phyloP scores from a whole-genome alignment of 2,888 invertebrate genomes.

The Liodrosophila aerea region DNA sequence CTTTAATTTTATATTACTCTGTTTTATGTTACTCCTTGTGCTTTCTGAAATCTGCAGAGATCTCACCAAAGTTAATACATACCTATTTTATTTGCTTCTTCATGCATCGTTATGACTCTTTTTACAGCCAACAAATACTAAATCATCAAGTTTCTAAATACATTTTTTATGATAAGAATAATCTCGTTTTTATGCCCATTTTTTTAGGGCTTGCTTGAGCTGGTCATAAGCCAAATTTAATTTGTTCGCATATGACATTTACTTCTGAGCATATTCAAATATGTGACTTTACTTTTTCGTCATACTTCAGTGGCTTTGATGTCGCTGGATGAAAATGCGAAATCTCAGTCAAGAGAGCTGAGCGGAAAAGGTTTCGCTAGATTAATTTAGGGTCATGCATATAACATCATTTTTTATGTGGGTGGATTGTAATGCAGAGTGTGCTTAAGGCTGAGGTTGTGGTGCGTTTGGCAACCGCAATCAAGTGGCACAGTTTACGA shows the following conservation, averaged over 20 bases:
- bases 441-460: conserved; percentile 7
- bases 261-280: conserved; percentile 71
- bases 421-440: conserved; percentile 16
- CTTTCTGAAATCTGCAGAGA: too few species aligned
- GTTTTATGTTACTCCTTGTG: conserved; percentile 28
- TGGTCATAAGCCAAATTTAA: conserved; percentile 74
- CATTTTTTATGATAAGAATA: conserved; percentile 33
- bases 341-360: conserved; percentile 8
- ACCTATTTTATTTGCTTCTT: too few species aligned
- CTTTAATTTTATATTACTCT: too few species aligned
- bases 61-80: too few species aligned
- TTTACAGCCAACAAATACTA: too few species aligned
- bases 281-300: conserved; percentile 60
- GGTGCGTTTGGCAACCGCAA: conserved; percentile 49
- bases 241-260: conserved; percentile 72
- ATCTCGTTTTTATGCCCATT: conserved; percentile 10
- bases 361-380: conserved; percentile 76
- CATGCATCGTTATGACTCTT: not conserved
- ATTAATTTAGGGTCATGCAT: conserved; percentile 80
- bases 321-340: conserved; percentile 22
- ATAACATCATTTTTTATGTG: conserved; percentile 74
- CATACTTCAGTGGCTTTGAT: conserved; percentile 74
- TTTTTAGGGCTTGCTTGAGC: conserved; percentile 21
- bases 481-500: conserved; percentile 51
- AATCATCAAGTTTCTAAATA: too few species aligned